Evolutionary conservation across 1,140 invertebrate genomes (phyloP).

Genomic region (Caenorhabditis remanei): DNA sequence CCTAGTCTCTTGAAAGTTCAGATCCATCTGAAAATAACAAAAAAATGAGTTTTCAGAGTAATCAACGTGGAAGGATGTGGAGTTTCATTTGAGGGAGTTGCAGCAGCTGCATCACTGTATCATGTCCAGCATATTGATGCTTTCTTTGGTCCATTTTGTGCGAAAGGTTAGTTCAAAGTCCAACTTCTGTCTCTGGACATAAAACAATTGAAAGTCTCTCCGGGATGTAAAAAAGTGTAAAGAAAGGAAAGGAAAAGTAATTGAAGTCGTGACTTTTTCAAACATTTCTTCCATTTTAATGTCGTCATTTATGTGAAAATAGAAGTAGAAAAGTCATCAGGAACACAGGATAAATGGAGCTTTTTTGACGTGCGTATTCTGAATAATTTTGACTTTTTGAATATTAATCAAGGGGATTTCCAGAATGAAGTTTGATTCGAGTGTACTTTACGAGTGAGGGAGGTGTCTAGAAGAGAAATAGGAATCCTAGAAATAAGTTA

Average conservation of each 20-base stretch:
- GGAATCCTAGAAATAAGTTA: no score
- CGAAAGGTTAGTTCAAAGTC: constrained; percentile 60
- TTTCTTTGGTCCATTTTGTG: constrained; percentile 67
- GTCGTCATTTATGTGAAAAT: not conserved
- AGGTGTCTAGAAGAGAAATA: no score
- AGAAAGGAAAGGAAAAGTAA: constrained; percentile 1
- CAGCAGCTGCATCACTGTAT: constrained; percentile 68
- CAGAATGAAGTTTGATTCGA: not conserved
- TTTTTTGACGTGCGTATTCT: constrained; percentile 4
- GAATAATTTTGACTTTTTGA: not conserved
- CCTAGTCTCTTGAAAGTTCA: not conserved
- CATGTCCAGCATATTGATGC: constrained; percentile 66
- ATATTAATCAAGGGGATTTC: not conserved
- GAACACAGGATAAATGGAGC: not conserved
- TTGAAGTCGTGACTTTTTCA: constrained; percentile 37
- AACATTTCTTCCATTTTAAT: not conserved
- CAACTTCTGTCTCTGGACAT: not conserved
- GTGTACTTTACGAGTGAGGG: not conserved
- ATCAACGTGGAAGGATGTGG: constrained; percentile 68
- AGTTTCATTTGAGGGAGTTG: constrained; percentile 70
- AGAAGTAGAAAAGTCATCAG: not conserved
- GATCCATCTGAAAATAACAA: not conserved
- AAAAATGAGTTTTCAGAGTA: constrained; percentile 60
- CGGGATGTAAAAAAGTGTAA: no score
- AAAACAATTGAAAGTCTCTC: constrained; percentile 6